These are phyloP conservation scores for Chionis minor DNA, from an alignment of 2,113 vertebrate genomes.

Conservation along the genomic window DNA sequence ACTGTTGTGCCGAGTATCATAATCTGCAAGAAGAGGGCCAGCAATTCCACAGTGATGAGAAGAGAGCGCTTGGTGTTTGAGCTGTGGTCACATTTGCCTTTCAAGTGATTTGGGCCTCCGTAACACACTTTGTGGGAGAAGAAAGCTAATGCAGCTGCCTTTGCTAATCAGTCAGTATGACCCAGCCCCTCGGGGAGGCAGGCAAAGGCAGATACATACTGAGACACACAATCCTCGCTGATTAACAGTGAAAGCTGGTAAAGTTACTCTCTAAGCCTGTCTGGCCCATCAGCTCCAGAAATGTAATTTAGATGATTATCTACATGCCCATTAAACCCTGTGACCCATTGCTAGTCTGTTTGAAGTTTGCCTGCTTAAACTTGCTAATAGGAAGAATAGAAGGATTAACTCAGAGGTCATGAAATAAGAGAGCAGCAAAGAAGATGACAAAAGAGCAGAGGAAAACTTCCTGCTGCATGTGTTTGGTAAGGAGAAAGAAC, in stretches of 20 bases:
- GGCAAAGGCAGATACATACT: conserved; percentile 50
- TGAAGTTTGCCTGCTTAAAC: conserved; percentile 84
- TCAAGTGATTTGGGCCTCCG: conserved; percentile 72
- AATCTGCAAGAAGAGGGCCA: conserved; percentile 59
- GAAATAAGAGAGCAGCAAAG: conserved; percentile 72
- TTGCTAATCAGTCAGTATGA: conserved; percentile 75
- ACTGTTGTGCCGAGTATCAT: conserved; percentile 64
- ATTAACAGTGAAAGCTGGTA: conserved; percentile 73
- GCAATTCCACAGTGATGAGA: conserved; percentile 75
- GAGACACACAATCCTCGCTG: conserved; percentile 69
- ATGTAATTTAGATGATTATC: conserved; percentile 88
- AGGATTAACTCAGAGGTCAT: conserved; percentile 80
- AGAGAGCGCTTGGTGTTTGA: conserved; percentile 67
- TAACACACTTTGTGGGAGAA: conserved; percentile 66
- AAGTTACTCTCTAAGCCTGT: conserved; percentile 76
- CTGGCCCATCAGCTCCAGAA: conserved; percentile 79
- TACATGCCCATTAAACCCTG: conserved; percentile 75
- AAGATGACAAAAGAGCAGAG: conserved; percentile 54
- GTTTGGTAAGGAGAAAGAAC: conserved; percentile 20
- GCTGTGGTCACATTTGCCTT: conserved; percentile 73
- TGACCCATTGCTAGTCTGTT: conserved; percentile 79
- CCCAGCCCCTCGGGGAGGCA: conserved; percentile 57
- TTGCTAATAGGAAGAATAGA: conserved; percentile 78
- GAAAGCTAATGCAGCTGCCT: conserved; percentile 79
- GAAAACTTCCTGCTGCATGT: conserved; percentile 37